These are phyloP conservation scores for Hirtodrosophila confusa DNA, from an alignment of 2,888 invertebrate species.

Conservation along the genomic window DNA sequence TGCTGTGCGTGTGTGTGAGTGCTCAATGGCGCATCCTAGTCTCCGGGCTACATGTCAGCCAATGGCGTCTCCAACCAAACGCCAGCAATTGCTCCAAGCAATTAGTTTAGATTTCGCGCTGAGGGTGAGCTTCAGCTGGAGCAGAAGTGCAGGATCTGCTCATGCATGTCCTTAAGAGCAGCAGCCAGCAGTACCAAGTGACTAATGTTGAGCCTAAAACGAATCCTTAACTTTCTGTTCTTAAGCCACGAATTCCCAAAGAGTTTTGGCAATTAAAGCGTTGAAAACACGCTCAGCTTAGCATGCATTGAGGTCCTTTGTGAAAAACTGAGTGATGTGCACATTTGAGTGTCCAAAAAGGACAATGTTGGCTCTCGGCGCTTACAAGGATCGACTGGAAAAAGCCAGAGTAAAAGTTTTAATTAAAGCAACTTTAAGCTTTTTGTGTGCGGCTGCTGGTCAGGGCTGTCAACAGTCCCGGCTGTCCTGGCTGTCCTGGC, in stretches of 20 bases:
- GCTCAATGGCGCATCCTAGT: constrained; percentile 58
- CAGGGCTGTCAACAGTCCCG: constrained; percentile 45
- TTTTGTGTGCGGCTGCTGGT: constrained; percentile 44
- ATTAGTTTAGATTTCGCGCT: constrained; percentile 51
- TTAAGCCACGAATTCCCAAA: no score
- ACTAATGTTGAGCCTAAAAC: no score
- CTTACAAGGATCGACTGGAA: constrained; percentile 13
- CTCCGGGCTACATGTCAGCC: constrained; percentile 39
- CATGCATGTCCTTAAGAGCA: neutral
- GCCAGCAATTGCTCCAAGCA: constrained; percentile 53
- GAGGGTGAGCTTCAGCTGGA: neutral
- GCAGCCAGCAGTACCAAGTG: no score
- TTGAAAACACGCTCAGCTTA: constrained; percentile 7
- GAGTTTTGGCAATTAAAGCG: constrained; percentile 1
- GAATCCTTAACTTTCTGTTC: no score
- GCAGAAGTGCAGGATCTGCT: neutral
- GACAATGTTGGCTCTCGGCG: constrained; percentile 10
- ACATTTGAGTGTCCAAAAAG: constrained; percentile 14
- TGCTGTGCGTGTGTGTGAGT: constrained; percentile 10
- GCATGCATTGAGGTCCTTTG: constrained; percentile 17
- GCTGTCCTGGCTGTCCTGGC: no score
- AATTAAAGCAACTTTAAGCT: constrained; percentile 75
- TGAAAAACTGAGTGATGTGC: constrained; percentile 19
- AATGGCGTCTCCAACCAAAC: constrained; percentile 19
- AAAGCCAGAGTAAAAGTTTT: constrained; percentile 52